These are phyloP conservation scores for Bimastos eiseni DNA, from an alignment of 2,888 invertebrate species.

Conservation along the genomic window DNA sequence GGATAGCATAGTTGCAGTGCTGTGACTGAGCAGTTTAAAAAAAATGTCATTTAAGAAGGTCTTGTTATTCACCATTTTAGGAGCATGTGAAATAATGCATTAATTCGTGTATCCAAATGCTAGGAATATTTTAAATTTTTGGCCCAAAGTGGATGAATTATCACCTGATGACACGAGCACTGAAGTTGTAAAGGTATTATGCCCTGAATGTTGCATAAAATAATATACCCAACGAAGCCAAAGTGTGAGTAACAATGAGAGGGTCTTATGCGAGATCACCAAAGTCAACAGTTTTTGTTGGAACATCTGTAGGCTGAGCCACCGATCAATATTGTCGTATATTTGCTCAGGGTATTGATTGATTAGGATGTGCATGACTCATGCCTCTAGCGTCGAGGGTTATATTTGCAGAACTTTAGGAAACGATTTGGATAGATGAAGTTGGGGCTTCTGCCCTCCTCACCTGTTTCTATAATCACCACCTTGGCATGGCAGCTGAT, in stretches of 20 bases:
- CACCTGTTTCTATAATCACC: background rate
- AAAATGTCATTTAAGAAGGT: background rate
- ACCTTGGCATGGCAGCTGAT: background rate
- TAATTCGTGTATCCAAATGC: background rate
- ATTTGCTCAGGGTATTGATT: background rate
- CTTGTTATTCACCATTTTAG: background rate
- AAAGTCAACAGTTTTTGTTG: background rate
- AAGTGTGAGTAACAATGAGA: background rate
- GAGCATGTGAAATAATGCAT: background rate
- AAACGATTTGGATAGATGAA: background rate
- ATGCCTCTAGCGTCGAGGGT: background rate
- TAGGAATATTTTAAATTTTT: background rate
- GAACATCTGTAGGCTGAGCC: background rate
- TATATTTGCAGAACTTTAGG: background rate
- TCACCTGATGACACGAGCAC: background rate
- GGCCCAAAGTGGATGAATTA: background rate
- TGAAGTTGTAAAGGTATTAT: background rate
- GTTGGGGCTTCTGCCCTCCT: background rate
- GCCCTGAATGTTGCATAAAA: background rate
- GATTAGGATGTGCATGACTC: background rate
- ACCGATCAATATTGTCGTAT: background rate
- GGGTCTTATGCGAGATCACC: background rate
- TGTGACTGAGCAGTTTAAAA: background rate
- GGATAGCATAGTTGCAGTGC: background rate
- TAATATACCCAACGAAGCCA: background rate